phyloP scores from a whole-genome alignment of 2,797 vertebrate genomes.

The Lagorchestes hirsutus region DNA sequence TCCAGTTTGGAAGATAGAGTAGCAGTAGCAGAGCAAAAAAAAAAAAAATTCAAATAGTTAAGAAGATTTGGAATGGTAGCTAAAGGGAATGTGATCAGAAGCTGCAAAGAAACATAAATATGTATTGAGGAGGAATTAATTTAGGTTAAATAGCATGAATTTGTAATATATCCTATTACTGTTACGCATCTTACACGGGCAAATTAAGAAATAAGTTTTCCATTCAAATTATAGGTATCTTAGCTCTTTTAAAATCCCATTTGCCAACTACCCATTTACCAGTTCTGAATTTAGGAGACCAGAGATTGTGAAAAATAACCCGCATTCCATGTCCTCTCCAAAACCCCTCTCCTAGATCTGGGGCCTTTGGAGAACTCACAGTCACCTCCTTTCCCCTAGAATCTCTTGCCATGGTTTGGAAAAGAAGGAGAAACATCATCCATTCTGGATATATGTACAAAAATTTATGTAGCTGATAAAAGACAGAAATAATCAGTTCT shows the following conservation, averaged over 20 bases:
- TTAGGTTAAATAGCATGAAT: slow-evolving; percentile 3
- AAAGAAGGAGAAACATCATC: not conserved
- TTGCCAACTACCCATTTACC: not conserved
- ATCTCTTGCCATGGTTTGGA: not conserved
- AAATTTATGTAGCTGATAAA: not conserved
- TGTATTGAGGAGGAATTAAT: not conserved
- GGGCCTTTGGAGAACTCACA: not conserved
- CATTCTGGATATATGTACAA: not conserved
- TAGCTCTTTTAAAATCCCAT: not conserved
- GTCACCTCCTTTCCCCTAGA: not conserved
- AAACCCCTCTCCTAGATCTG: not conserved
- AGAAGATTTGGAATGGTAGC: not conserved
- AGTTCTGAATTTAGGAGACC: not conserved
- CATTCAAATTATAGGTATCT: not conserved
- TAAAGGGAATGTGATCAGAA: not conserved
- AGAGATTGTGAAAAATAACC: not conserved
- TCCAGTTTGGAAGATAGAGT: not conserved
- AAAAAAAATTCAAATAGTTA: not conserved
- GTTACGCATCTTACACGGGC: not conserved
- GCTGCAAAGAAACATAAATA: slow-evolving; percentile 5
- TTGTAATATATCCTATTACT: not conserved
- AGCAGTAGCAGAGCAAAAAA: not conserved
- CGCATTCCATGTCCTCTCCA: not conserved
- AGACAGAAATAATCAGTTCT: not conserved
- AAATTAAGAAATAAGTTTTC: not conserved